Base-by-base conservation (phyloP, 2,888 invertebrate species). In the Acanthoscelides obtectus region DNA sequence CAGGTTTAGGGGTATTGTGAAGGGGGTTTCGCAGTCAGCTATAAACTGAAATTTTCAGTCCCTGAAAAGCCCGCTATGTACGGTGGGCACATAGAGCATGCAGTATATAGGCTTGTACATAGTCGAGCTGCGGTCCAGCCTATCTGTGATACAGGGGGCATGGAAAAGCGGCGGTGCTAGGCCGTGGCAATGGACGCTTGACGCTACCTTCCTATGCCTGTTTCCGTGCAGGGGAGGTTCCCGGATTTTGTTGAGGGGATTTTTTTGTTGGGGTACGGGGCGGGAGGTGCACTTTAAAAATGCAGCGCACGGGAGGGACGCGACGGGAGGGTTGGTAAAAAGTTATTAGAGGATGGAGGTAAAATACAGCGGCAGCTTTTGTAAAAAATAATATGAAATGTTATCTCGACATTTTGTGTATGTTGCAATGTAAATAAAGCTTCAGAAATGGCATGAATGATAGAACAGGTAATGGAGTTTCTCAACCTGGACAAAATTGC, bases 11-110 rank as follows among this genome's bases (percentile, higher is more conserved):
- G 83, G 82, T 77, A 74, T 79, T 84, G 83, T 79, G 79, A 78
- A 79, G 81, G 81, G 84, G 85, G 83, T 83, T 83, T 84, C 85
- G 85, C 85, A 85, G 85, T 84, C 83, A 82, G 85, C 85, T 84
- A 84, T 84, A 83, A 83, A 85, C 85, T 85, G 84, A 85, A 84
- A 84, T 83, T 84, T 84, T 84, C 77, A 75, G 76, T 77, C 75
- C 77, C 76, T 75, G 77, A 76, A 76, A 75, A 75, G 45, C 72
- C 73, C 72, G 72, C 75, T 77, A 76, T 75, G 74, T 79, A 74
- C 75, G 72, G 21, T 66, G 64, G n/a, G 75, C 71, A 77, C 69
- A 77, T 76, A 77, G 75, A 70, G 64, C 72, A 67, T 69, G 45
- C 66, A 68, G 78, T 79, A 77, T 73, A 78, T 79, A 77, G 71